Conservation (phyloP, 2,797 vertebrate genomes). For the Prionace glauca region DNA sequence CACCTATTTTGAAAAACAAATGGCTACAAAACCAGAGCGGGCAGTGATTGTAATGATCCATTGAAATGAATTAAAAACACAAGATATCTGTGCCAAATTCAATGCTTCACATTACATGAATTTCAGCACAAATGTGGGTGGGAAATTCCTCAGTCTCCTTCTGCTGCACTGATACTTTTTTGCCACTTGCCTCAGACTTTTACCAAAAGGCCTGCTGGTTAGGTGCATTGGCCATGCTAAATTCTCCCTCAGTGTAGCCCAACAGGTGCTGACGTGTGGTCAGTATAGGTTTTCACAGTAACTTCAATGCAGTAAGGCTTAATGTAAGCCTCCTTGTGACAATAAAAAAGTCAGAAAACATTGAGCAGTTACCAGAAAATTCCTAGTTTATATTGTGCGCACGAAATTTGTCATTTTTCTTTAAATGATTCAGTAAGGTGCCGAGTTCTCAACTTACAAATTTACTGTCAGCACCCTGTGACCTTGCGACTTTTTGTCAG, state of each 20-base stretch:
- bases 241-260: too few species aligned
- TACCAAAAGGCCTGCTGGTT: not conserved
- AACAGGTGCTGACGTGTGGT: too few species aligned
- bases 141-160: not conserved
- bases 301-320: too few species aligned
- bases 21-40: not conserved
- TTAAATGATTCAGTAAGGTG: not conserved
- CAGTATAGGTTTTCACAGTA: too few species aligned
- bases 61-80: not conserved
- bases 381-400: not conserved
- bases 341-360: not conserved
- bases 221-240: too few species aligned
- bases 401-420: not conserved
- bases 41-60: not conserved
- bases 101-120: not conserved
- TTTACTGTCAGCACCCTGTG: not conserved
- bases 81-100: not conserved
- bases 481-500: not conserved
- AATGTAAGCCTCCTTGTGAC: too few species aligned
- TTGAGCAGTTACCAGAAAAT: not conserved
- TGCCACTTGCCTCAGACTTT: not conserved
- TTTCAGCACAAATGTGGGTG: not conserved
- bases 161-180: not conserved
- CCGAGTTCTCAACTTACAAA: not conserved
- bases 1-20: not conserved